Base-by-base conservation (phyloP, 2,113 vertebrate genomes). In the Rhineura floridana region DNA sequence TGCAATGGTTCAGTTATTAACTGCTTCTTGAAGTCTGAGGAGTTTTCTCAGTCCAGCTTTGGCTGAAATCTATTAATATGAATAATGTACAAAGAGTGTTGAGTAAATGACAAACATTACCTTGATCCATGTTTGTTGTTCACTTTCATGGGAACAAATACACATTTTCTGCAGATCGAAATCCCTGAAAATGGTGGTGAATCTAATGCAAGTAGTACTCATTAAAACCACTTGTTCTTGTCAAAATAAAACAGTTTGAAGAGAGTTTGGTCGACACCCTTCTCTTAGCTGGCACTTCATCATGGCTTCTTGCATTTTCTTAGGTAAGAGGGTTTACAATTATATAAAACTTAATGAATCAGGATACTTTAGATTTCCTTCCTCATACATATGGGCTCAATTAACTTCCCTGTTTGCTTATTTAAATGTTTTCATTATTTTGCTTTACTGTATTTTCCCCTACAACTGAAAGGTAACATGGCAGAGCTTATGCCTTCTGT, bases 341-440 rank as follows among this genome's bases (percentile, higher is more conserved):
- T 94, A 94, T 95, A 95, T 96, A 96, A 96, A 96, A 96, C 91
- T 95, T 96, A 96, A 96, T 96, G 95, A 95, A 96, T 96, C 94
- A 92, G 95, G 95, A 92, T 90, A 95, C 92, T 95, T 96, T 59
- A 95, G 94, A 95, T 96, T 94, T 95, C 94, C 94, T 94, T 95
- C 95, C 93, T 95, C 94, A 96, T 96, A 89, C 95, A 96, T 95
- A 92, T 96, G 95, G 95, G 90, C 95, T 96, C 93, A 95, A 96
- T 96, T 96, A 96, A 91, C 93, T 89, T 90, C 91, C 2, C 91
- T 92, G 92, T 94, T 96, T 96, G 94, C 95, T 96, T 96, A 95
- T 96, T 96, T 93, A 95, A 95, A 91, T 42, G 23, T 96, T 96
- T 96, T 95, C 95, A 95, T 96, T 96, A 96, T 94, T 94, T 94